Base-by-base conservation (phyloP, 1,140 invertebrate species). In the Hypothenemus hampei region DNA sequence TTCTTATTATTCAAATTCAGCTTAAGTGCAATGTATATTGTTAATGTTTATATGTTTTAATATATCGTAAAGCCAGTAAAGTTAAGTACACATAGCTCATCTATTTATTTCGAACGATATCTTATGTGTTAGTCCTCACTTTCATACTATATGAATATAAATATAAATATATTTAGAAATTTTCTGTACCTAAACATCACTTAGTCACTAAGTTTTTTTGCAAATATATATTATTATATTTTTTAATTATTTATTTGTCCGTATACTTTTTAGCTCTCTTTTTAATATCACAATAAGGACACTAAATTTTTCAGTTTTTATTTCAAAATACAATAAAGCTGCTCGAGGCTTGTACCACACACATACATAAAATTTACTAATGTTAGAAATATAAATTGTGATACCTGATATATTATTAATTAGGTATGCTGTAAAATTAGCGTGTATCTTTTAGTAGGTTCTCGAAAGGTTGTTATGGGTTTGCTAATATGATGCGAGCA, bases 21-120 rank as follows among this genome's bases (percentile, higher is more conserved):
- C 22, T 43, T 50, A 65, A 59, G 65, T 70, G 67, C 68, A 69
- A 69, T 71, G 64, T 63, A 63, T 45, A 59, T 63, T 70, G 69
- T 70, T 70, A 65, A 68, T 66, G 68, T 71, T 69, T 69, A 66
- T 66, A 71, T 69, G 67, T 71, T 68, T 69, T 69, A 69, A 65
- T 67, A 60, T 69, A 67, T 35, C 11, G 20, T 57, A 67, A 66
- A 67, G 69, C 69, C 69, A 71, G 69, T 71, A 71, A 40, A 23
- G 61, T 66, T 71, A 69, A 69, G 66, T 68, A 60, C 65, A 67
- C 59, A 67, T 69, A 67, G 62, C 61, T 63, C 61, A 57, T 68
- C 63, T 65, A 58, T 65, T 64, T 63, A 63, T 65, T 65, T 69
- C 56, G 57, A 60, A 57, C n/a, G n/a, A n/a, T 59, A 57, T 64